Base-by-base conservation (phyloP, 2,113 vertebrate species). In the Barbus barbus region DNA sequence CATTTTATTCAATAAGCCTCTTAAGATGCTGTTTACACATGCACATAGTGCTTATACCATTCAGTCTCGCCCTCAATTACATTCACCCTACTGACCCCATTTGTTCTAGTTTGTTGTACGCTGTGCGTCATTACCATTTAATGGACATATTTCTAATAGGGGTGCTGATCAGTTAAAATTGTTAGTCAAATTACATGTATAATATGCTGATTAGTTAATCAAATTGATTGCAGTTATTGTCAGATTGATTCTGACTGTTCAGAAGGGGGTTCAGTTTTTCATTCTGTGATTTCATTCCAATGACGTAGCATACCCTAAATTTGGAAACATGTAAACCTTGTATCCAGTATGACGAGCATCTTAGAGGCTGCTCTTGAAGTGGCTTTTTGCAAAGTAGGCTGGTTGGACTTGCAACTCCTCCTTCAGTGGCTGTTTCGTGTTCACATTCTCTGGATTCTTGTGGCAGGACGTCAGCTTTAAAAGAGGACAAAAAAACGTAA, bases 361-460 rank as follows among this genome's bases (percentile, higher is more conserved):
- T 24, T 51, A 26, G 61, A 73, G 28, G 24, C 79, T 51, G 24
- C 56, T 24, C 44, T 24, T 14, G 71, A 20, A 46, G 48, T 73
- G 48, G 63, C 22, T 73, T 73, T 84, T 53, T 63, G 71, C 38
- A 20, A 11, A 56, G 46, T 60, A 36, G 69, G n/a, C n/a, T 73
- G 56, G 26, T 75, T 36, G 67, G 76, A 31, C 53, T 71, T 20
- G 24, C 48, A 79, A 73, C 69, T 26, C 41, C 86, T 65, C 69
- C 61, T 86, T 84, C 75, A 38, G 84, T 33, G 81, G 33, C 48
- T 61, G 41, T 84, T 84, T 78, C 74, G 69, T 83, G 82, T 83
- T 86, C 44, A 12, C 88, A 90, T 91, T 90, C 90, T 60, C 36
- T 5, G 60, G 22, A 91, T 91, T 90, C 88, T 84, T 90, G 82